Conservation (phyloP, 2,113 vertebrate species). For the Callipepla squamata region DNA sequence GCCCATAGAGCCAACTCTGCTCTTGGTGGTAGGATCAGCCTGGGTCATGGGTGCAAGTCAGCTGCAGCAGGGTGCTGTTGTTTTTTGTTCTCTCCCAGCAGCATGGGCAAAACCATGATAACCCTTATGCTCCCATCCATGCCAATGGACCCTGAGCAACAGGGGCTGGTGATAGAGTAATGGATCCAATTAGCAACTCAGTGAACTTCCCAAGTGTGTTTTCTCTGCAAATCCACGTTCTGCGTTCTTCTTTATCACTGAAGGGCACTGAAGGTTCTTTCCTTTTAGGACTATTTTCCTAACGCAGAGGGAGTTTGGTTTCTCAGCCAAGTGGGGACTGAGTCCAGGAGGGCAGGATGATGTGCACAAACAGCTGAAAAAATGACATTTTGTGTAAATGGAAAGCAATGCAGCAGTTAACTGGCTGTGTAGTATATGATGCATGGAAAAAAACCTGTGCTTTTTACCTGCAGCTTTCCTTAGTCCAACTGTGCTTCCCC, state of each 20-base stretch:
- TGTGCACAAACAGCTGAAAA: background rate
- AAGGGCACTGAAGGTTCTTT: background rate
- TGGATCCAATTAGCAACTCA: background rate
- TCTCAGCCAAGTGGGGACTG: background rate
- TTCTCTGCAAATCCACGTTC: background rate
- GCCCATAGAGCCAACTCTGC: rapidly evolving
- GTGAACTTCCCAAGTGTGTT: background rate
- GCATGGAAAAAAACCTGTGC: background rate
- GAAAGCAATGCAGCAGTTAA: background rate
- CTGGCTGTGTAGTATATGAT: background rate
- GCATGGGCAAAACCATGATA: rapidly evolving
- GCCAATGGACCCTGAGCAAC: background rate
- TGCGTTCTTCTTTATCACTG: background rate
- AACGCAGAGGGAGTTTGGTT: background rate
- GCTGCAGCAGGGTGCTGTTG: background rate
- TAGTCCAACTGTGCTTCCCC: background rate
- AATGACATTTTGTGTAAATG: background rate
- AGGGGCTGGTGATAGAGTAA: background rate
- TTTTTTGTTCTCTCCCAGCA: background rate
- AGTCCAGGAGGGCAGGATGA: background rate
- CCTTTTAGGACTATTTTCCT: slow-evolving; percentile 3
- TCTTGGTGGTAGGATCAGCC: background rate
- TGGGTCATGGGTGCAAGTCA: too few relatives aligned
- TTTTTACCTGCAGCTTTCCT: background rate
- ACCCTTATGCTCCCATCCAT: rapidly evolving